Base-by-base conservation (phyloP, 1,140 invertebrate species). In the Procambarus clarkii region DNA sequence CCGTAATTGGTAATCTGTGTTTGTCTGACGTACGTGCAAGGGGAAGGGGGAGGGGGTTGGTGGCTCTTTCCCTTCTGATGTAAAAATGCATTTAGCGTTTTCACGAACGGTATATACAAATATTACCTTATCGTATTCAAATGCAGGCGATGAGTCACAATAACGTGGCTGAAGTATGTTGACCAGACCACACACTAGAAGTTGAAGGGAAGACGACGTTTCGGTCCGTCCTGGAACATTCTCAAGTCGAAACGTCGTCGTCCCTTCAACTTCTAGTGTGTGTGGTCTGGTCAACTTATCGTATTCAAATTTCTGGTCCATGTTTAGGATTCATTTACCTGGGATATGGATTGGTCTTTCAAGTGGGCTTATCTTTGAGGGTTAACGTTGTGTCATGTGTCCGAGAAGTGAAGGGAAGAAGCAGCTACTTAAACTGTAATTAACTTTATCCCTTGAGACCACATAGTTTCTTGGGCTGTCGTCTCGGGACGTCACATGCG, bases 1-100 rank as follows among this genome's bases (percentile, higher is more conserved):
- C 34, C 80, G 18, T 82, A 82, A 82, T 46, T 24, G 80, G 50
- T 44, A 44, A 24, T 82, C 80, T 82, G 3, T 82, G 50, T 82
- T 82, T 82, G 50, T 82, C 50, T 80, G 54, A 13, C 46, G 48
- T 15, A n/a, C 0, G 50, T 44, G 50, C 78, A 80, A 80, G 46
- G 78, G 21, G 24, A n/a, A n/a, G n/a, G n/a, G n/a, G n/a, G n/a
- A n/a, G n/a, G n/a, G n/a, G n/a, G n/a, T n/a, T n/a, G n/a, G n/a
- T n/a, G n/a, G 24, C n/a, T 44, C 44, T 21, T 79, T 18, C 9
- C 7, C 77, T 77, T 24, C 18, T 44, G 44, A 80, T 46, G 45
- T 80, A 18, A n/a, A n/a, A 18, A 80, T 50, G 78, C 78, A 50
- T 48, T 7, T n/a, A 54, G n/a, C 46, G 50, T 80, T 48, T 80